Conservation (phyloP, 2,797 vertebrate genomes). For the Zonotrichia albicollis region DNA sequence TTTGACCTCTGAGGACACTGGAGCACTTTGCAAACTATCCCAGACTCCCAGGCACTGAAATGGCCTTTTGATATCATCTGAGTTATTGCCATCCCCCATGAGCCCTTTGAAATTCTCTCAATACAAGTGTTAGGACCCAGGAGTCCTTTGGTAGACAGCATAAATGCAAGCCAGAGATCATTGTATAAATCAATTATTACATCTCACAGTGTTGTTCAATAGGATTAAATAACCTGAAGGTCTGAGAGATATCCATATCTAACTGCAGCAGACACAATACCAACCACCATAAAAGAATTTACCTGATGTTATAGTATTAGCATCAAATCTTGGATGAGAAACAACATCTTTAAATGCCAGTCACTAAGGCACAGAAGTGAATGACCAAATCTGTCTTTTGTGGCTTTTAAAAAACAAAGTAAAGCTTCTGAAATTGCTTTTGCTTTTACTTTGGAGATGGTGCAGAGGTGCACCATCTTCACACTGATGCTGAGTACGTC, state of each 20-base stretch:
- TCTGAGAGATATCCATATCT: background rate
- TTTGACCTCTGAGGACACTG: conserved; percentile 37
- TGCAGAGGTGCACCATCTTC: background rate
- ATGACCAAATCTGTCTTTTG: background rate
- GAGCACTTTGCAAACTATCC: conserved; percentile 12
- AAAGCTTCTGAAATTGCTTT: background rate
- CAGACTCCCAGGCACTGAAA: conserved; percentile 5
- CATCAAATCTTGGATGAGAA: background rate
- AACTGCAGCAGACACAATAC: background rate
- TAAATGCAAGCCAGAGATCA: conserved; percentile 4
- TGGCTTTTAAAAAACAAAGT: background rate
- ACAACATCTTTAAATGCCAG: background rate
- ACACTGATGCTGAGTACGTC: background rate
- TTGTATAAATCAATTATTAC: conserved; percentile 40
- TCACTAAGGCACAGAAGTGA: background rate
- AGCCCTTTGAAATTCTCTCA: conserved; percentile 39
- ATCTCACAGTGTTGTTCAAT: background rate
- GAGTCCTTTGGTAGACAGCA: background rate
- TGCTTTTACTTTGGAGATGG: background rate
- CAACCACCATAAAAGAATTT: background rate
- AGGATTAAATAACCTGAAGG: background rate
- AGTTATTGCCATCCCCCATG: conserved; percentile 23
- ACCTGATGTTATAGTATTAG: background rate
- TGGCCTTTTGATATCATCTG: conserved; percentile 26
- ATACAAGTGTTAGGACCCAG: background rate